phyloP scores from a whole-genome alignment of 2,113 vertebrate genomes.

The Cyanocitta stelleri region DNA sequence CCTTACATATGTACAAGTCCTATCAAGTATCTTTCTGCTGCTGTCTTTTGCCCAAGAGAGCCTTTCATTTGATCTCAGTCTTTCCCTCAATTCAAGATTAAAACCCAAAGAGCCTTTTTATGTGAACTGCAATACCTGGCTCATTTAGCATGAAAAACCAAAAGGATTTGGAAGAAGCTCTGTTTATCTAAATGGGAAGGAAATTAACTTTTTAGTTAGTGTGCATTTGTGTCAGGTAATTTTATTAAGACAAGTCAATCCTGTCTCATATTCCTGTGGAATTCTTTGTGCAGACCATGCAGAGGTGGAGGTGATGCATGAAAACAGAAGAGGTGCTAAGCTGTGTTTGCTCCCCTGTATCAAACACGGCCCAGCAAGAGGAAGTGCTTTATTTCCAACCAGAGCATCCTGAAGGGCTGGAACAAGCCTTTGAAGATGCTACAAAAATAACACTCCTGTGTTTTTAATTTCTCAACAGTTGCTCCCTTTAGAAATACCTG shows the following conservation, averaged over 20 bases:
- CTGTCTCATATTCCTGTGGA: background rate
- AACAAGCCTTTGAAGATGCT: background rate
- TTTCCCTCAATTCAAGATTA: background rate
- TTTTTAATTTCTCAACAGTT: background rate
- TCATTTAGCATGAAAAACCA: background rate
- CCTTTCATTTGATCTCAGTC: background rate
- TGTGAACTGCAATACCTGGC: background rate
- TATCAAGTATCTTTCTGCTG: background rate
- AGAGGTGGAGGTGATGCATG: background rate
- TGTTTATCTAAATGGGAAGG: background rate
- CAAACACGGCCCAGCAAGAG: background rate
- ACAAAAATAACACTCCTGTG: background rate
- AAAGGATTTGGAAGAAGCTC: background rate
- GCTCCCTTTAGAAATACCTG: background rate
- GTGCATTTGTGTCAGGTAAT: background rate
- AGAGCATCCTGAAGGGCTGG: background rate
- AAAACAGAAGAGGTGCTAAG: background rate
- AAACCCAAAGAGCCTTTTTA: background rate
- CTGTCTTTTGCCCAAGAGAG: background rate
- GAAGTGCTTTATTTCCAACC: background rate
- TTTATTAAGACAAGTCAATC: background rate
- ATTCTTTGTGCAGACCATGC: rapidly evolving
- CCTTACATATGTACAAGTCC: background rate
- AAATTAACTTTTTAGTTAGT: background rate
- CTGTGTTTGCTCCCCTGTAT: background rate